These are phyloP conservation scores for Coboldia fuscipes DNA, from an alignment of 1,140 invertebrate genomes.

Conservation along the genomic window DNA sequence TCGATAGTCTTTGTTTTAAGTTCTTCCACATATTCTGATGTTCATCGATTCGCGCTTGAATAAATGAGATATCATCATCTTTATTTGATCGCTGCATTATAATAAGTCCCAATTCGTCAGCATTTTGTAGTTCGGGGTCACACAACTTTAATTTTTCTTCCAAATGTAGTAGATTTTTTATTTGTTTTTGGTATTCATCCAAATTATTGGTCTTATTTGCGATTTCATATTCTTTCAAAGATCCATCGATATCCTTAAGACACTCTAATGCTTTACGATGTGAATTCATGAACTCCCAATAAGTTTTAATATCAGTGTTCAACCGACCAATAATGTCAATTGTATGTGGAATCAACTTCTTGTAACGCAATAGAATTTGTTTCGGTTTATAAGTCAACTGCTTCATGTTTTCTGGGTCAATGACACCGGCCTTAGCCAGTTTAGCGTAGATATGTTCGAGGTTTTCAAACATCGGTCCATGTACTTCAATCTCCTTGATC, in stretches of 20 bases:
- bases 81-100: slow-evolving; percentile 31
- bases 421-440: slow-evolving; percentile 28
- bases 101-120: slow-evolving; percentile 30
- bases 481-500: slow-evolving; percentile 32
- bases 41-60: slow-evolving; percentile 42
- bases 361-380: slow-evolving; percentile 32
- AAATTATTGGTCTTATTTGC: slow-evolving; percentile 18
- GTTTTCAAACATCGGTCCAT: slow-evolving; percentile 25
- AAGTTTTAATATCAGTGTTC: slow-evolving; percentile 28
- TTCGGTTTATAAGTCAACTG: slow-evolving; percentile 27
- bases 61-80: slow-evolving; percentile 26
- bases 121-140: slow-evolving; percentile 25
- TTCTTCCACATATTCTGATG: slow-evolving; percentile 42
- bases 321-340: slow-evolving; percentile 22
- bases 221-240: slow-evolving; percentile 43
- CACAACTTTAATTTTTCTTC: slow-evolving; percentile 32
- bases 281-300: slow-evolving; percentile 41
- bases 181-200: slow-evolving; percentile 20
- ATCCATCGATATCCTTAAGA: slow-evolving; percentile 42
- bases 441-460: slow-evolving; percentile 37
- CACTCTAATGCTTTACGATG: slow-evolving; percentile 45
- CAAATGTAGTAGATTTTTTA: slow-evolving; percentile 24
- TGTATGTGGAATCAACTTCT: slow-evolving; percentile 25
- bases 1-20: slow-evolving; percentile 28
- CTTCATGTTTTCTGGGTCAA: slow-evolving; percentile 36